These are phyloP conservation scores for Mareca strepera DNA, from an alignment of 2,797 vertebrate genomes.

Conservation along the genomic window DNA sequence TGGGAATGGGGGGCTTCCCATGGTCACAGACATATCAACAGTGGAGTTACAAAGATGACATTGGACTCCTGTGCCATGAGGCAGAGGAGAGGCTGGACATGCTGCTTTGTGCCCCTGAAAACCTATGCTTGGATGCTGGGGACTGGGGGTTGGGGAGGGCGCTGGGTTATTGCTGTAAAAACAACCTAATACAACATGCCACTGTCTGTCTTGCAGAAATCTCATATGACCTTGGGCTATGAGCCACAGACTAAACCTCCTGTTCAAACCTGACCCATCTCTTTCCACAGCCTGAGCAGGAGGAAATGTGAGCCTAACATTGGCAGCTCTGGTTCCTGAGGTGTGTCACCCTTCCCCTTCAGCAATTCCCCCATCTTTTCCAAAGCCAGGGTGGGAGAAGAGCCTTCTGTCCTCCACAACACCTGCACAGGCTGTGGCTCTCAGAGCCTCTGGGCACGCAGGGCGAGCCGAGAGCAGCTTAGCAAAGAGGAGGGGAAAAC, in stretches of 20 bases:
- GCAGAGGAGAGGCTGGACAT: not conserved
- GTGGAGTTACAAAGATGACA: not conserved
- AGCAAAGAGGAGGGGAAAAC: conserved; percentile 61
- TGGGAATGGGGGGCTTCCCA: not conserved
- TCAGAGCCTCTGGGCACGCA: conserved; percentile 73
- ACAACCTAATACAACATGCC: not conserved
- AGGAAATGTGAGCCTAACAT: conserved; percentile 75
- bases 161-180: not conserved
- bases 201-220: conserved; percentile 43
- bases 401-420: conserved; percentile 1
- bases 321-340: conserved; percentile 67
- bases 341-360: conserved; percentile 52
- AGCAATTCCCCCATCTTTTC: conserved; percentile 61
- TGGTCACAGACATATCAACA: not conserved
- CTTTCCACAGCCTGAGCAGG: not conserved
- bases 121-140: not conserved
- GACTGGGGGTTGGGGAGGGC: not conserved
- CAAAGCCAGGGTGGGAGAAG: conserved; percentile 42
- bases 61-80: not conserved
- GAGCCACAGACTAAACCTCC: conserved; percentile 57
- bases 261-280: conserved; percentile 73
- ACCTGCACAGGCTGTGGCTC: conserved; percentile 68
- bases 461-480: conserved; percentile 68
- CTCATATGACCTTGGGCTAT: conserved; percentile 65
- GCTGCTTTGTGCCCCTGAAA: not conserved